Base-by-base conservation (phyloP, 2,113 vertebrate species). In the Anoura caudifer region DNA sequence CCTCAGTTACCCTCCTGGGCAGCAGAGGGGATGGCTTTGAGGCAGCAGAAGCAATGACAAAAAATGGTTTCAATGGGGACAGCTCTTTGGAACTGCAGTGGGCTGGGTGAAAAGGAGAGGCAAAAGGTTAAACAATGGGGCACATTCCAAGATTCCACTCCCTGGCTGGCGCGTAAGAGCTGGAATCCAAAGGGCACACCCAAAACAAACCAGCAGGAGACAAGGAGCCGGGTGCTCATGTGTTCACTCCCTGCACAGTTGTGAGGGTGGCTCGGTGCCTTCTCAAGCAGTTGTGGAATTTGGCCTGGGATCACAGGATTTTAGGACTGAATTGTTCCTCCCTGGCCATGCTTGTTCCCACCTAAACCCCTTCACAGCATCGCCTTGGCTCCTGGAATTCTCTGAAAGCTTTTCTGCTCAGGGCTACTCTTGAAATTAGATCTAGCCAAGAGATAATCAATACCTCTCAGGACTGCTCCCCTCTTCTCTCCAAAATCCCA, bases 231-330 rank as follows among this genome's bases (percentile, higher is more conserved):
- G 1, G 20, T 47, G 26, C 31, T 45, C 7, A 11, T 43, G 69
- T 31, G 90, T 61, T 61, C 75, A 73, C 50, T 79, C 79, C 43
- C 43, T 7, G 7, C 13, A 10, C 38, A 47, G 50, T 65, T 36
- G 50, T 2, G 7, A 88, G 41, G 4, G 28, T 38, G 52, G 81
- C 76, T n/a, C 6, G 0, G 22, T 82, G 91, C 79, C 77, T 88
- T 84, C 50, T 17, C 43, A 96, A 72, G 77, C 84, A 59, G 75
- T 94, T 13, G 4, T 43, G 96, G 96, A 97, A 92, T 96, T 95
- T 97, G 96, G 96, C 89, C n/a, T 22, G 24, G 38, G 87, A 96
- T 96, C 90, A 96, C 90, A 97, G 96, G 94, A 50, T 50, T 81
- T 77, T 47, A 38, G 70, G 73, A 56, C 92, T 75, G 75, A 89